phyloP scores from a whole-genome alignment of 2,888 invertebrate genomes.

The Drosophila lutescens region DNA sequence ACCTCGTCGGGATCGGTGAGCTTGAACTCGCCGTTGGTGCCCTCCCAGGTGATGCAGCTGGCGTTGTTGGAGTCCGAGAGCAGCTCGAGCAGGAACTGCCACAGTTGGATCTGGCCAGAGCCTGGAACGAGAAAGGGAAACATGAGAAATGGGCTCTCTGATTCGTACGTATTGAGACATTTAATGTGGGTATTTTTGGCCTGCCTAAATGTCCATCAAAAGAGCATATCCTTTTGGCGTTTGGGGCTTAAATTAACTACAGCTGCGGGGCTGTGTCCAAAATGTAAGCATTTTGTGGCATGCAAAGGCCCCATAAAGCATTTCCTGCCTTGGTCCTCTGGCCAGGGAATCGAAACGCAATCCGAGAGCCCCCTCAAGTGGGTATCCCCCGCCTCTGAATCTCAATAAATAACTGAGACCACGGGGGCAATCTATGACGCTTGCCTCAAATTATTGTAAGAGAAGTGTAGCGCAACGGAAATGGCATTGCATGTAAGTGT shows the following conservation, averaged over 20 bases:
- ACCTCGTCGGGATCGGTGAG: constrained; percentile 99
- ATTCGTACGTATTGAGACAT: constrained; percentile 49
- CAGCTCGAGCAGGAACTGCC: constrained; percentile 99
- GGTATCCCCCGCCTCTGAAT: not conserved
- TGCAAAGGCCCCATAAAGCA: constrained; percentile 82
- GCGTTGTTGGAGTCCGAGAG: constrained; percentile 98
- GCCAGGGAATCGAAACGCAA: constrained; percentile 42
- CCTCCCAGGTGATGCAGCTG: constrained; percentile 99
- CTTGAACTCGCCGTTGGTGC: constrained; percentile 99
- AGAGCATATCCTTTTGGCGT: constrained; percentile 73
- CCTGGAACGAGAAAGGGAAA: constrained; percentile 85
- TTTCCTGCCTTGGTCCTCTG: constrained; percentile 52
- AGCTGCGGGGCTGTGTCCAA: constrained; percentile 54
- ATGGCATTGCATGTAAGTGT: constrained; percentile 49
- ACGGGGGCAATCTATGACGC: constrained; percentile 26
- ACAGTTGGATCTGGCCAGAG: constrained; percentile 98
- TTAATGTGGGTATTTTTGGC: constrained; percentile 63
- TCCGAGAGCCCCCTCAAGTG: constrained; percentile 17
- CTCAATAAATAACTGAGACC: constrained; percentile 35
- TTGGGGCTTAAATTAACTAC: constrained; percentile 60
- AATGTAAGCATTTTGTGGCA: constrained; percentile 79
- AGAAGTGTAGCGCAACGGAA: constrained; percentile 44
- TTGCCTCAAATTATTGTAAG: constrained; percentile 36
- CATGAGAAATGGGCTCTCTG: constrained; percentile 24
- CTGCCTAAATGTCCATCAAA: constrained; percentile 77